Evolutionary conservation across 2,888 invertebrate genomes (phyloP), one percentile per base, ranked within the genome.

Genomic region (Mimachlamys varia): DNA sequence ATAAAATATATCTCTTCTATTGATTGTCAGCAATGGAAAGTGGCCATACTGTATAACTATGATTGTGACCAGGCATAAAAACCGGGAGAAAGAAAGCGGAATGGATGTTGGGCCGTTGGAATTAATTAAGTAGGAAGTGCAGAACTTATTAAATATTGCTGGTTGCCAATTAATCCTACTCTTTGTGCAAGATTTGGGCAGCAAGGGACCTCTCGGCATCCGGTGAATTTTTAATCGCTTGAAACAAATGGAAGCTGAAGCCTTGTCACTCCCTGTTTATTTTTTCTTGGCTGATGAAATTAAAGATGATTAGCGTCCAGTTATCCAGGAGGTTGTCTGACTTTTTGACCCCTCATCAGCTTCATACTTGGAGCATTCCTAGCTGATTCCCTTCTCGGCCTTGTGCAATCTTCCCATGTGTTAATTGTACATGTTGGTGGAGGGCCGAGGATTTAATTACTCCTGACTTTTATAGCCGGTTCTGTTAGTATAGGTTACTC

Each of bases 331-430:
- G 58, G 92, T 49, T 90, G 91, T 89, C 88, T 93, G 93, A 93
- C 93, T 92, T 92, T 90, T 91, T 93, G 93, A 93, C 93, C 93
- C 90, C 92, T 91, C 55, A 33, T 90, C 87, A 55, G 87, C 89
- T 89, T 49, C 88, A 88, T 44, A 88, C 88, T 88, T 50, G 49
- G 88, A 88, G n/a, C 88, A 88, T 88, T 53, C 49, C 49, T 88
- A n/a, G 50, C 22, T 19, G 13, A 44, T 49, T 49, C 49, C 88
- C 53, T 50, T 49, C 88, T 88, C 50, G 10, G 88, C n/a, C 88
- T 88, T 88, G 88, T 88, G 88, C 88, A 88, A 88, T 53, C 76
- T 76, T 88, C 49, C 49, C 88, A 88, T 88, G 49, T 88, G 53
- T 53, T 88, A 88, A 88, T 88, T 88, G 88, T 88, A 88, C 49